Conservation (phyloP, 1,140 invertebrate species). For the Philotrypesis tridentata region DNA sequence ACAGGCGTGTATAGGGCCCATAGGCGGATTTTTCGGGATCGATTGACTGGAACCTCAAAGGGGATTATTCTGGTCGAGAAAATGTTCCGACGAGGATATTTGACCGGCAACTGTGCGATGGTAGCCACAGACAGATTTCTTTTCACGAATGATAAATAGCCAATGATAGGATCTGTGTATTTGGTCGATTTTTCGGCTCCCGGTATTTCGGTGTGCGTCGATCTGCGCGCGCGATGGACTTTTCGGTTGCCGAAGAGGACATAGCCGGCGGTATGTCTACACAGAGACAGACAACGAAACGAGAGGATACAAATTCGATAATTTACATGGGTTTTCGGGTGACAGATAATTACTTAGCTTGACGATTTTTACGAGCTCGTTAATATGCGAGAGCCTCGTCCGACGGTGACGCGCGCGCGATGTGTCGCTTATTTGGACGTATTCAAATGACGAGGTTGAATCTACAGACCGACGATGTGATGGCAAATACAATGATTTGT, state of each 20-base stretch:
- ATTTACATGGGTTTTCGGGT: conserved; percentile 30
- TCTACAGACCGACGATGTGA: neutral
- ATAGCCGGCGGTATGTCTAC: neutral
- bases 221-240: neutral
- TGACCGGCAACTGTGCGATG: neutral
- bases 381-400: neutral
- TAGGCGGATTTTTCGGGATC: conserved; percentile 37
- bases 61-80: conserved; percentile 43
- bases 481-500: neutral
- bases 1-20: conserved; percentile 32
- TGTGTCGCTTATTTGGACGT: neutral
- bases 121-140: conserved; percentile 30
- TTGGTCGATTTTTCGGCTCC: conserved; percentile 36
- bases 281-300: no score
- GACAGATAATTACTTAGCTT: conserved; percentile 28
- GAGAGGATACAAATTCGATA: neutral
- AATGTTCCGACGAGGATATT: conserved; percentile 17
- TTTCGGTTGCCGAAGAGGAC: neutral
- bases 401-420: neutral
- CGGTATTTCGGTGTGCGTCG: conserved; percentile 22
- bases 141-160: conserved; percentile 50
- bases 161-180: conserved; percentile 40
- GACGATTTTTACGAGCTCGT: conserved; percentile 28
- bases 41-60: conserved; percentile 38
- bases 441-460: neutral